A percentile compares a stretch with the other conserved stretches of the same genome.
These are phyloP conservation scores for Rhinoptilus africanus DNA, from an alignment of 2,113 vertebrate species.

Conservation along the genomic window DNA sequence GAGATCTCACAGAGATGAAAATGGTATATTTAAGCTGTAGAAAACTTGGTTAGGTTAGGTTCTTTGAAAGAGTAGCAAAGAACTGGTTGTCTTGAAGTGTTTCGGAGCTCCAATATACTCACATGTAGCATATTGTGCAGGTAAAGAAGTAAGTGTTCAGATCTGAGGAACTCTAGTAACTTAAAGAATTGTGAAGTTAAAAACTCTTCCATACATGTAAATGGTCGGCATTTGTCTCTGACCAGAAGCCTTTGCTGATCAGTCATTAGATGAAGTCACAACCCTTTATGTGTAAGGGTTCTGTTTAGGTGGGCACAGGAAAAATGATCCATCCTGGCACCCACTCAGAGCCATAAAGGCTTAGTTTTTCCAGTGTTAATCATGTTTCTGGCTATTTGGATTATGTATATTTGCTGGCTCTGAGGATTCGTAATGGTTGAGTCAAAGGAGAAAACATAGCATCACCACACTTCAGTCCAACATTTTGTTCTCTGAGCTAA, in stretches of 20 bases:
- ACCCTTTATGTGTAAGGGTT: not conserved
- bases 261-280: conserved; percentile 17
- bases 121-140: not conserved
- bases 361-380: conserved; percentile 13
- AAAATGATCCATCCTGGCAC: not conserved
- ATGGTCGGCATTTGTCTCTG: not conserved
- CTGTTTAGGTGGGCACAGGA: not conserved
- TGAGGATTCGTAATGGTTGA: not conserved
- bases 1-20: not conserved
- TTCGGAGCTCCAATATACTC: not conserved
- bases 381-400: not conserved
- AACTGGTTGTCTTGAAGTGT: not conserved
- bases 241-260: not conserved
- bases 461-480: not conserved
- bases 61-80: not conserved
- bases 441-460: not conserved
- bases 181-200: not conserved
- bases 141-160: not conserved
- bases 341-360: not conserved
- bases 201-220: not conserved
- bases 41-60: not conserved
- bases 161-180: not conserved
- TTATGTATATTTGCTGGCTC: not conserved
- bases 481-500: not conserved
- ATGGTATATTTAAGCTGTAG: not conserved